Conservation (phyloP, 2,113 vertebrate genomes). For the Nothoprocta pentlandii region DNA sequence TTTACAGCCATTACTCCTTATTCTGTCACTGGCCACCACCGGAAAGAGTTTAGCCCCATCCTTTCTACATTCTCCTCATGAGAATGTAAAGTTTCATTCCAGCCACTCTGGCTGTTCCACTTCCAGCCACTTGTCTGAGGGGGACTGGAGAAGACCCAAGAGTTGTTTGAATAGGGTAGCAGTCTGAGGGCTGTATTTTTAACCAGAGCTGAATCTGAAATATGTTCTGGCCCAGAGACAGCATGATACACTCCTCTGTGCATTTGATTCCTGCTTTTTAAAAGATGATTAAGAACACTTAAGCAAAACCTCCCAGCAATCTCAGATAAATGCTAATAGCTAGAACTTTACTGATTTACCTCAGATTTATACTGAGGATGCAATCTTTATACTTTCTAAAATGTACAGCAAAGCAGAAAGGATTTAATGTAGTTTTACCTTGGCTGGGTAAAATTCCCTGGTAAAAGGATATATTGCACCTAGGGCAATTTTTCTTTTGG, state of each 20-base stretch:
- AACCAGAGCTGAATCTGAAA: neutral
- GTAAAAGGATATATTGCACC: neutral
- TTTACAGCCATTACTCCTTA: no score
- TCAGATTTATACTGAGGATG: neutral
- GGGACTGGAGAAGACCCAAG: neutral
- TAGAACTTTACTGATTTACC: neutral
- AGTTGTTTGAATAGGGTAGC: neutral
- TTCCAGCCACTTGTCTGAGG: neutral
- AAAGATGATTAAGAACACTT: neutral
- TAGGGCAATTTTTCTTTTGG: neutral
- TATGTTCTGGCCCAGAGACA: neutral
- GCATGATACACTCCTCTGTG: rapidly evolving
- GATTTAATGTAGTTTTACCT: neutral
- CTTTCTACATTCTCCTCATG: no score
- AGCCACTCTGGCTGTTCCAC: no score
- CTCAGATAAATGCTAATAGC: neutral
- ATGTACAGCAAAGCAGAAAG: neutral
- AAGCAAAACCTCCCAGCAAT: neutral
- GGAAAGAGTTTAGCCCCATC: no score
- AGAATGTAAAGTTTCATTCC: no score
- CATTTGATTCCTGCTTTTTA: neutral
- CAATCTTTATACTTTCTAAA: neutral
- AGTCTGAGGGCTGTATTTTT: neutral
- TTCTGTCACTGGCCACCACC: no score
- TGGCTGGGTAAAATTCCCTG: neutral